A percentile compares a stretch with the other conserved stretches of the same genome.
Conservation (phyloP, 2,888 invertebrate species). For the Nemurella pictetii region DNA sequence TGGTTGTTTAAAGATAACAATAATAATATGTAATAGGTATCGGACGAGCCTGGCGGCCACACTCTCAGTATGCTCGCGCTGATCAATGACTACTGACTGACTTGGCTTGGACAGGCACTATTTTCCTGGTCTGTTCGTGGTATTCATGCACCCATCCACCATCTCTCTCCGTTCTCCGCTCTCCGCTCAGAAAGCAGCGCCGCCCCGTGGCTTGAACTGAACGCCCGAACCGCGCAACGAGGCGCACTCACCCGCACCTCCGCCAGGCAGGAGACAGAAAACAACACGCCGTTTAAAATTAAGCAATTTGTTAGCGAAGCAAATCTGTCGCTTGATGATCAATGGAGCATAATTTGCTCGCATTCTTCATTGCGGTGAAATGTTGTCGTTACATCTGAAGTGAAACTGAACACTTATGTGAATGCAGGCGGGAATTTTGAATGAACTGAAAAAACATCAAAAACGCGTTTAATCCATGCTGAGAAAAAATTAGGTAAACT, state of each 20-base stretch:
- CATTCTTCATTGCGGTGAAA: not conserved
- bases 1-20: constrained; percentile 13
- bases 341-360: not conserved
- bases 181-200: not conserved
- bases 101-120: not conserved
- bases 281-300: no score
- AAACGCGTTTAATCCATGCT: no score
- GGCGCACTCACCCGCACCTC: no score
- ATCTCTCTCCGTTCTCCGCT: not conserved
- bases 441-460: no score
- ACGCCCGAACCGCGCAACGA: no score
- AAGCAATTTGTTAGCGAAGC: not conserved
- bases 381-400: not conserved
- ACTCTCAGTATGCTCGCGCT: not conserved
- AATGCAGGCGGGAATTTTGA: not conserved
- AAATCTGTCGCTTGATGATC: not conserved
- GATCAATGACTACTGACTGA: constrained; percentile 25
- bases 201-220: not conserved
- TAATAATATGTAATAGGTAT: not conserved
- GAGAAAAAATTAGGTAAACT: no score
- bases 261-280: no score
- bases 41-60: not conserved
- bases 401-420: not conserved
- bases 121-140: not conserved
- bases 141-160: not conserved